These are phyloP conservation scores for Prunella strophiata DNA, from an alignment of 2,797 vertebrate genomes.

Conservation along the genomic window DNA sequence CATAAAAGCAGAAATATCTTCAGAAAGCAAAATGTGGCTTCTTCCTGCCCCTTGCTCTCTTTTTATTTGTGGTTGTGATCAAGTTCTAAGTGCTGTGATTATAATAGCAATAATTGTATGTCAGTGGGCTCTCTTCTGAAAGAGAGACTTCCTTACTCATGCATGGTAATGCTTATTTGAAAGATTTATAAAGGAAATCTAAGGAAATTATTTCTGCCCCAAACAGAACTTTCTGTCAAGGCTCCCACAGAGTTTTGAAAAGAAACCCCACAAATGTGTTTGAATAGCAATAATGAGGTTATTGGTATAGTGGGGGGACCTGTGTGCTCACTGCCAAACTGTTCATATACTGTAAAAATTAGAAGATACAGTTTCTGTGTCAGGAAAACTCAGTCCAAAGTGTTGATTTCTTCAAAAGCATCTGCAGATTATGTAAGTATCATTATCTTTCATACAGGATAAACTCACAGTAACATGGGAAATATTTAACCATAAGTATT, in stretches of 20 bases:
- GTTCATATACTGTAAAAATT: background rate
- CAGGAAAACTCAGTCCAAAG: background rate
- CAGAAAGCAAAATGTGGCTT: background rate
- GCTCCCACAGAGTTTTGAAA: conserved; percentile 39
- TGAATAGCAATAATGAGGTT: background rate
- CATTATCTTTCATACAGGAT: background rate
- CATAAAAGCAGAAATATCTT: background rate
- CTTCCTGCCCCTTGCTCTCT: background rate
- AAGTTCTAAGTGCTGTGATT: background rate
- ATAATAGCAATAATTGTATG: background rate
- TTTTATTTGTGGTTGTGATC: background rate
- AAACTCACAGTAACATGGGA: background rate
- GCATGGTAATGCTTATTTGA: background rate
- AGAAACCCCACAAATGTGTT: background rate
- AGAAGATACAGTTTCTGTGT: background rate
- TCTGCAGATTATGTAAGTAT: background rate
- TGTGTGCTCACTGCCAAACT: background rate
- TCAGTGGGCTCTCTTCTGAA: background rate
- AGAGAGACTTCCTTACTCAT: background rate
- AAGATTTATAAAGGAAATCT: background rate
- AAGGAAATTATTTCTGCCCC: conserved; percentile 22
- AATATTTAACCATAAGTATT: conserved; percentile 1
- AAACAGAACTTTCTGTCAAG: conserved; percentile 18
- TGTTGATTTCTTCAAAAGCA: background rate
- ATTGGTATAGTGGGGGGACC: background rate